Percentiles rank a stretch among this genome's conserved stretches.
phyloP scores from a whole-genome alignment of 2,797 vertebrate genomes.

The Lacerta viridis region DNA sequence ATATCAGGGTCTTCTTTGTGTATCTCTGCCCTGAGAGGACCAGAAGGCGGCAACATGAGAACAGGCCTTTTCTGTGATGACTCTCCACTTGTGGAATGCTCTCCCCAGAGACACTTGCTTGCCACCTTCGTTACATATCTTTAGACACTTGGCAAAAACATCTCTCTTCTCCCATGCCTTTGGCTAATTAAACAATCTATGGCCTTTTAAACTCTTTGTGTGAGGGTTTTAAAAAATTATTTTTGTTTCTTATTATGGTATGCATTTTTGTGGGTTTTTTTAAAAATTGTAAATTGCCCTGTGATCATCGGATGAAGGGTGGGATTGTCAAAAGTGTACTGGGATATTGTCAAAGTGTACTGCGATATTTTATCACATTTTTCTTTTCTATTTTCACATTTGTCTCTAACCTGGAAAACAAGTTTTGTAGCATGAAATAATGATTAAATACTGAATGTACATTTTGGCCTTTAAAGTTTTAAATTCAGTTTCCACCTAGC shows the following conservation, averaged over 20 bases:
- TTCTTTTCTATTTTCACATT: background rate
- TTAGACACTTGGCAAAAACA: too few relatives aligned
- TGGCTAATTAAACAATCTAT: background rate
- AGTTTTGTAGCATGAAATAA: slow-evolving; percentile 19
- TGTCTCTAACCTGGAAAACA: slow-evolving; percentile 45
- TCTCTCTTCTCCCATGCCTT: too few relatives aligned
- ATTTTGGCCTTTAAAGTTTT: slow-evolving; percentile 57
- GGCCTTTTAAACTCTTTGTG: too few relatives aligned
- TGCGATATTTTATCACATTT: slow-evolving; percentile 27
- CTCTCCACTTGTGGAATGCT: too few relatives aligned
- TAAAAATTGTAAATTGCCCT: background rate
- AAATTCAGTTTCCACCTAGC: slow-evolving; percentile 65
- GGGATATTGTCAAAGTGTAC: slow-evolving; percentile 24
- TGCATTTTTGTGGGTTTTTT: background rate
- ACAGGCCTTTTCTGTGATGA: too few relatives aligned
- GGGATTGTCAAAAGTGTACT: slow-evolving; percentile 18
- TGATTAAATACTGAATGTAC: slow-evolving; percentile 34
- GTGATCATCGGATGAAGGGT: background rate
- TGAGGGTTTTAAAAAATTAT: too few relatives aligned
- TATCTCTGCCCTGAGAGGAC: too few relatives aligned
- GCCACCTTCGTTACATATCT: too few relatives aligned
- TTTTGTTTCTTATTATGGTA: background rate
- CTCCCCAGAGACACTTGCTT: too few relatives aligned
- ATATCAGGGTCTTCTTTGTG: too few relatives aligned
- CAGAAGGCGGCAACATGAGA: too few relatives aligned